Base-by-base conservation (phyloP, 1,140 invertebrate genomes). In the Drosophila melanica region DNA sequence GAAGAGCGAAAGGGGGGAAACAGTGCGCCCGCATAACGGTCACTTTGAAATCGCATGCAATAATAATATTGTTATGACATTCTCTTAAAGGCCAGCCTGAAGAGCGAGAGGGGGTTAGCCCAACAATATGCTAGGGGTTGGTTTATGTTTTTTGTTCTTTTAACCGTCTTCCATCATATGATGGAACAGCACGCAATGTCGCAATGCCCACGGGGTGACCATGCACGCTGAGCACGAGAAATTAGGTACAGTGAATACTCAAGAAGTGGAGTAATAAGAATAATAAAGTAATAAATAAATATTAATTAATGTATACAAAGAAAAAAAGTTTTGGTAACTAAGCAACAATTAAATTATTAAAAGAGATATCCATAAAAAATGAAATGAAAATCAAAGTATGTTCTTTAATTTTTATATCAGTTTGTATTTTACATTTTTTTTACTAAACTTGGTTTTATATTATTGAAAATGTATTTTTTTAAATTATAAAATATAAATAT, bases 41-140 rank as follows among this genome's bases (percentile, higher is more conserved):
- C 75, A 78, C 57, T 59, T n/a, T 16, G 50, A 68, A 65, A 62
- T 85, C 64, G 82, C 81, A 85, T 85, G 81, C 75, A 62, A 85
- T 78, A 69, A 60, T 47, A 20, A 37, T 37, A 44, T 16, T 8
- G 9, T 39, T 35, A 37, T 2, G 18, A 1, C 27, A 12, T n/a
- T 33, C 41, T 47, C 57, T 67, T 67, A 18, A 30, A 23, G 33
- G 10, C 20, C n/a, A 44, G 5, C 41, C 7, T 9, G 14, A 30
- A 14, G 41, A 42, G 33, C 12, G 23, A 12, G n/a, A 53, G 39
- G 12, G 41, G 5, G 35, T 8, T 33, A 41, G 39, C 39, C 39
- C 9, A 50, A 11, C 12, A 20, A 20, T 12, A 44, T 10, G 39
- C n/a, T 37, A 48, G 35, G 65, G 70, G 70, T 67, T 68, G 70